These are phyloP conservation scores for Melinopterus prodromus DNA, from an alignment of 2,888 invertebrate species.

Conservation along the genomic window DNA sequence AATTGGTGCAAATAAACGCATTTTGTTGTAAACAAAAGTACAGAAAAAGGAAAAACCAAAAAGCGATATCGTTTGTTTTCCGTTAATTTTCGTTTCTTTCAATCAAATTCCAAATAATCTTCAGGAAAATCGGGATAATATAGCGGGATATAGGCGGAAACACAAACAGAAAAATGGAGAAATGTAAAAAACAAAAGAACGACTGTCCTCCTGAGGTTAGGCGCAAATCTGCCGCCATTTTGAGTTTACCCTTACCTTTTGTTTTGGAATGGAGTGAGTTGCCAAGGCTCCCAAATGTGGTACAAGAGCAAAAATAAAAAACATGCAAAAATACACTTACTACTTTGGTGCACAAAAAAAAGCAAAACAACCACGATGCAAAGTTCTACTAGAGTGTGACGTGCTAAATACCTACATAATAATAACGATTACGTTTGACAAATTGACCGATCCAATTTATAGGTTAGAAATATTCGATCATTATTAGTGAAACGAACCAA, in stretches of 20 bases:
- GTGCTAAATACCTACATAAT: neutral
- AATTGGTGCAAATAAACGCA: conserved; percentile 6
- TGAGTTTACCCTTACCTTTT: conserved; percentile 15
- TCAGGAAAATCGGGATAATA: neutral
- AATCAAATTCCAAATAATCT: neutral
- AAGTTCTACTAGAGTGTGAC: conserved; percentile 28
- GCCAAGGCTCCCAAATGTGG: neutral
- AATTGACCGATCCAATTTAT: neutral
- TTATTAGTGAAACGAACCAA: neutral
- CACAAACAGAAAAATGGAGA: neutral
- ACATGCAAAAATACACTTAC: conserved; percentile 34
- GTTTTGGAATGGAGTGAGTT: neutral
- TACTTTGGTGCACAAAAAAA: conserved; percentile 22
- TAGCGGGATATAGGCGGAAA: neutral
- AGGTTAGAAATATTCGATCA: neutral
- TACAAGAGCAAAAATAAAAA: conserved; percentile 18
- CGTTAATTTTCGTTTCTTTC: neutral
- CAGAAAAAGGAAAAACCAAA: neutral
- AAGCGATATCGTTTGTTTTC: neutral
- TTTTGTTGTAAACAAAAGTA: neutral
- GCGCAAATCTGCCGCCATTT: neutral
- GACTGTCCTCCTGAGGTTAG: neutral
- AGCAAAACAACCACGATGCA: conserved; percentile 25
- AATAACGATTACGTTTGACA: neutral
- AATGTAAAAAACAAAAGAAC: neutral